A percentile compares a stretch with the other conserved stretches of the same genome.
Evolutionary conservation across 2,797 vertebrate species (phyloP).

Genomic region (Onychomys leucogaster): DNA sequence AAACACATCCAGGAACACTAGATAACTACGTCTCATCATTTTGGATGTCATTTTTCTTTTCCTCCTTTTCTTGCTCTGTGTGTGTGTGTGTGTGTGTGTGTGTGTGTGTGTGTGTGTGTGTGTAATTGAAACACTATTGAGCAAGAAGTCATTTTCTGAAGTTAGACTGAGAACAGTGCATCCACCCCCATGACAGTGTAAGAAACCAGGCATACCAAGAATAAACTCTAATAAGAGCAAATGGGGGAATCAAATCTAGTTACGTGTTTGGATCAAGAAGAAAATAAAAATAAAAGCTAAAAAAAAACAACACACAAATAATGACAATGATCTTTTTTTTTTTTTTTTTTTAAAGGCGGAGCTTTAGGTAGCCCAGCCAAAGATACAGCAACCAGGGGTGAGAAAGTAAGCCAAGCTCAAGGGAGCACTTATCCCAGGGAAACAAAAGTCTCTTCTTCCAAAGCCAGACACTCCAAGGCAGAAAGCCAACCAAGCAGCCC

Average conservation of each 20-base stretch:
- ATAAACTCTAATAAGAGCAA: neutral
- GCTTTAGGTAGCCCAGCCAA: neutral
- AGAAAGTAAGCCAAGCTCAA: neutral
- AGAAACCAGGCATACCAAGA: neutral
- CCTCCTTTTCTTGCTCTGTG: neutral
- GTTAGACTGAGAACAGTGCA: neutral
- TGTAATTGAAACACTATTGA: neutral
- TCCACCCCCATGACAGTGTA: neutral
- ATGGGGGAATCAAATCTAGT: neutral
- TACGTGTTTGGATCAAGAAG: neutral
- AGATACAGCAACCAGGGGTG: neutral
- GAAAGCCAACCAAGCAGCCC: neutral
- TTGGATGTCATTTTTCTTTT: constrained; percentile 39
- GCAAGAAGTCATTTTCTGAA: neutral
- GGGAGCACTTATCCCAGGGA: neutral
- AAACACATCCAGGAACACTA: constrained; percentile 64
- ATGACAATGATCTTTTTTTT: neutral
- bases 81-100: no score
- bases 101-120: no score
- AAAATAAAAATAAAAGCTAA: neutral
- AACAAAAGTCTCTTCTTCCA: neutral
- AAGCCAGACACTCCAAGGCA: neutral
- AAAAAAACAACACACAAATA: neutral
- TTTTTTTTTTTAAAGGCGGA: neutral
- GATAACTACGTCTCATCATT: constrained; percentile 76